phyloP scores from a whole-genome alignment of 2,797 vertebrate genomes.

The Podarcis lilfordi region DNA sequence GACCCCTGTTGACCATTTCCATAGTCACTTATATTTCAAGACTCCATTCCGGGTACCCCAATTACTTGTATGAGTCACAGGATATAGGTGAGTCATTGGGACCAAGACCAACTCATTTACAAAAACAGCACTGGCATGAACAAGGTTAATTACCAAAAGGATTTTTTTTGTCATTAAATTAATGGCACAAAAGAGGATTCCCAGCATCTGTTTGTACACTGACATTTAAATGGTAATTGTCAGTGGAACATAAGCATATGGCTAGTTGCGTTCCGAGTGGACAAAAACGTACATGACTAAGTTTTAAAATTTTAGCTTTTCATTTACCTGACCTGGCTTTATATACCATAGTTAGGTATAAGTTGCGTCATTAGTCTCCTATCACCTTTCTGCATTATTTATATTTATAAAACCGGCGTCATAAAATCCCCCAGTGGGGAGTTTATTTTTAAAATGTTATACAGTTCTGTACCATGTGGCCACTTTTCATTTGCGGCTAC shows the following conservation, averaged over 20 bases:
- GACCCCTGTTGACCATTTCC: neutral
- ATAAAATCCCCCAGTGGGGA: neutral
- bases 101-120: neutral
- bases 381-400: no score
- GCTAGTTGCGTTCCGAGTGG: constrained; percentile 59
- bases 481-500: neutral
- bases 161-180: constrained; percentile 53
- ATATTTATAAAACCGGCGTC: neutral
- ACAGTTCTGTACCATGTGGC: neutral
- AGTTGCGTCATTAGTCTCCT: neutral
- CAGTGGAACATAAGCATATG: constrained; percentile 71
- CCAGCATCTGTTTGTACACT: constrained; percentile 72
- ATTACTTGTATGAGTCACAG: accelerated
- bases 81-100: neutral
- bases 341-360: neutral
- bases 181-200: constrained; percentile 33
- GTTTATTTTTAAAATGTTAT: neutral
- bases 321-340: neutral
- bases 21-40: neutral
- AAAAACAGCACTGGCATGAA: neutral
- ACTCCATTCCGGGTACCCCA: neutral
- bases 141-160: neutral
- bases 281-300: constrained; percentile 51
- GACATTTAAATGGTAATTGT: constrained; percentile 76
- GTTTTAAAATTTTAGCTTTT: constrained; percentile 3